Base-by-base conservation (phyloP, 2,797 vertebrate species). In the Vespertilio murinus region DNA sequence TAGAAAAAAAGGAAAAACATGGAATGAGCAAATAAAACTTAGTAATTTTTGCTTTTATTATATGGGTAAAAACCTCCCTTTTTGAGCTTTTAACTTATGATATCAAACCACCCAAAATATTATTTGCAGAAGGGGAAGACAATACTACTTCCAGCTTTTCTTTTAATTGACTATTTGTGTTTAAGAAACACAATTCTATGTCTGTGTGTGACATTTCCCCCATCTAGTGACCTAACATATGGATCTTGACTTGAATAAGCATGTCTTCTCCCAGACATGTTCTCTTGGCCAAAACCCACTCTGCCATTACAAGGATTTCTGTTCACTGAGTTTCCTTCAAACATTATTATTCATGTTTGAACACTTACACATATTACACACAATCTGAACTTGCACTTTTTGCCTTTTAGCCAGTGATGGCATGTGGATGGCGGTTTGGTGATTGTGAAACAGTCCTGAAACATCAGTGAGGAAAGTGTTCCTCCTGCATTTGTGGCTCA, bases 401-500 rank as follows among this genome's bases (percentile, higher is more conserved):
- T 92, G 84, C 84, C 83, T 69, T 85, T 87, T 10, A 81, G 78
- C 59, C 93, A 96, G 94, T 86, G 94, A 95, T 94, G 96, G 96
- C 97, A 78, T 95, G 93, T 91, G 91, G 90, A 88, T 61, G 45
- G 96, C 91, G 96, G 97, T 97, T 97, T 97, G 78, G 61, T 0
- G 33, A 95, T 97, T 97, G 90, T 95, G 96, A 94, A 97, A 97
- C 65, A 52, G 12, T 94, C 94, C 93, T 93, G 96, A 97, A 97
- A 97, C 84, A 95, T 88, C 81, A 90, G 94, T 96, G 94, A 97
- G 94, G 93, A 96, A 96, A 97, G 93, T 61, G 91, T 94, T 96
- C 96, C 94, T 95, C 94, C 90, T 95, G 86, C 56, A 49, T 92
- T 93, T 96, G 96, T 77, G 95, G 97, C 94, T 71, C 96, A 88